Evolutionary conservation across 1,140 invertebrate species (phyloP), one percentile per base, ranked within the genome.

Genomic region (Drosophila auraria): DNA sequence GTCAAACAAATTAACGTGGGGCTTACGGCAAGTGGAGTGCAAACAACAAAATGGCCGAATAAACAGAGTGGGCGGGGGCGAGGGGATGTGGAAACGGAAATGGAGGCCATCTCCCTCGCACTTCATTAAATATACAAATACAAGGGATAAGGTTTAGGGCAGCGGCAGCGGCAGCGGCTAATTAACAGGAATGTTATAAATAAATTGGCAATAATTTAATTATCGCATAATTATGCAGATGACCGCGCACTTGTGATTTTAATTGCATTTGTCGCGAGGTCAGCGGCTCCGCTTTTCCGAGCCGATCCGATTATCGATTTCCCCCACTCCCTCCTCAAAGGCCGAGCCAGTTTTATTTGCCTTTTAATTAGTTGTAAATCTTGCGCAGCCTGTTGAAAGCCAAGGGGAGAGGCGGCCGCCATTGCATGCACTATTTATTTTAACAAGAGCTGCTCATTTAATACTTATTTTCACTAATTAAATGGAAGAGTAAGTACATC

Each of bases 1-100:
- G 91, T 87, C 86, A 87, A 87, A 92, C 91, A 92, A 92, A 92
- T 92, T 92, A 92, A 92, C 91, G 82, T 80, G 83, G 71, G 83
- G 86, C 82, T 73, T 78, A 79, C 69, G 70, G 71, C 64, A 82
- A 89, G 81, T 89, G 82, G 78, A 90, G 84, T 76, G 84, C 86
- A 84, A 89, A 89, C 81, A 90, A 84, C 84, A 89, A 89, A 89
- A 89, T 90, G 84, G 86, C 78, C 84, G 82, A 87, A 87, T 83
- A 66, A 87, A 81, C 84, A 87, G 57, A 74, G 65, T 40, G 23
- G 49, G 62, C 30, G 63, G 8, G 11, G n/a, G 38, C 25, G 2
- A 11, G 47, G n/a, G 27, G 20, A 53, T 42, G 36, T 25, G 45
- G 15, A 17, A 23, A 23, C 14, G 47, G 42, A 17, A 73, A 27